A percentile compares a stretch with the other conserved stretches of the same genome.
These are phyloP conservation scores for Trichogramma evanescens DNA, from an alignment of 2,888 invertebrate genomes.

Conservation along the genomic window DNA sequence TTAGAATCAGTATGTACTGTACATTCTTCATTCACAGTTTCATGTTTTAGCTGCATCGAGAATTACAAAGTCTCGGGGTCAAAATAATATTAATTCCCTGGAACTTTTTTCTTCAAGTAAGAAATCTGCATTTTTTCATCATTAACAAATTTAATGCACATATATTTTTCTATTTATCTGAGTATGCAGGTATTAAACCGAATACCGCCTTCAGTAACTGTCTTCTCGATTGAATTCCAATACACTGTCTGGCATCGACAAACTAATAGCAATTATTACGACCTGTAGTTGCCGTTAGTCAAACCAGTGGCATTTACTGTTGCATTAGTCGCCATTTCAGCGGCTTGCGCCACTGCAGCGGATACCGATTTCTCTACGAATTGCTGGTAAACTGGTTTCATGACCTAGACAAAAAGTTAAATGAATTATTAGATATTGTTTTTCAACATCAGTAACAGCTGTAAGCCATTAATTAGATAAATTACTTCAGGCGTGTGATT, in stretches of 20 bases:
- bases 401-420: conserved; percentile 55
- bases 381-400: conserved; percentile 76
- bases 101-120: too few species aligned
- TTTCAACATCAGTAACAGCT: neutral
- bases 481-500: conserved; percentile 17
- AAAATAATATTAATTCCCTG: too few species aligned
- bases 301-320: conserved; percentile 44
- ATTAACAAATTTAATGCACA: too few species aligned
- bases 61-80: conserved; percentile 15
- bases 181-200: conserved; percentile 5
- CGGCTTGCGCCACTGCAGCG: conserved; percentile 72
- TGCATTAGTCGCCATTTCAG: conserved; percentile 59
- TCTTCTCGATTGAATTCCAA: neutral
- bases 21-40: conserved; percentile 29
- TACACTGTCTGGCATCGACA: neutral
- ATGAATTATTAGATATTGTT: neutral
- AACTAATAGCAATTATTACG: conserved; percentile 52
- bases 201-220: conserved; percentile 9
- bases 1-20: conserved; percentile 41
- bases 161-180: too few species aligned
- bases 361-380: conserved; percentile 77
- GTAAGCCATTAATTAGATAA: conserved; percentile 12
- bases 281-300: conserved; percentile 53
- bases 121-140: too few species aligned
- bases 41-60: conserved; percentile 9